phyloP scores from a whole-genome alignment of 2,888 invertebrate species.

The Amphipyra berbera region DNA sequence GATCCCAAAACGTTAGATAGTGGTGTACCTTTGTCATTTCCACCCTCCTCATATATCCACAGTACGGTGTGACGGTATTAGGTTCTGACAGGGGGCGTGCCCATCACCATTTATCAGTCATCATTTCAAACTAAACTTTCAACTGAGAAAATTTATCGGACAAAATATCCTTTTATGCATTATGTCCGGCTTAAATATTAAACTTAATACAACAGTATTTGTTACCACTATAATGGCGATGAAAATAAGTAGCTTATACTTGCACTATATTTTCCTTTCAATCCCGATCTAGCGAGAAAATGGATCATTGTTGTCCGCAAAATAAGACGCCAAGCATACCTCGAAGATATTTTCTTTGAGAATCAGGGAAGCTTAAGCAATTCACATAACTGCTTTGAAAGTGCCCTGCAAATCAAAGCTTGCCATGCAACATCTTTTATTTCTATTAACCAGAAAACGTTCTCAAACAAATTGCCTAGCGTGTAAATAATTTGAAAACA shows the following conservation, averaged over 20 bases:
- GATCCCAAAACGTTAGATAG: conserved; percentile 39
- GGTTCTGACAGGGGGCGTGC: conserved; percentile 35
- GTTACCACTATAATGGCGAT: conserved; percentile 23
- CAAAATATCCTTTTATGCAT: conserved; percentile 11
- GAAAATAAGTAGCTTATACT: conserved; percentile 47
- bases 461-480: conserved; percentile 46
- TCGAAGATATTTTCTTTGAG: conserved; percentile 42
- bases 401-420: conserved; percentile 29
- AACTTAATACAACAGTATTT: conserved; percentile 31
- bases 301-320: conserved; percentile 51
- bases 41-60: conserved; percentile 41
- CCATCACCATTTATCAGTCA: conserved; percentile 36
- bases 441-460: conserved; percentile 43
- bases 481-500: conserved; percentile 55
- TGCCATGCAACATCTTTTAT: conserved; percentile 44
- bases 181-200: conserved; percentile 4
- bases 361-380: conserved; percentile 24
- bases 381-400: conserved; percentile 38
- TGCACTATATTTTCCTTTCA: conserved; percentile 46
- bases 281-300: conserved; percentile 46
- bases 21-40: conserved; percentile 44
- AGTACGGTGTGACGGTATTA: conserved; percentile 37
- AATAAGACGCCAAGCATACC: conserved; percentile 35
- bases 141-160: background rate
- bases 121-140: conserved; percentile 20